Conservation (phyloP, 2,797 vertebrate species). For the Crypturellus tataupa region DNA sequence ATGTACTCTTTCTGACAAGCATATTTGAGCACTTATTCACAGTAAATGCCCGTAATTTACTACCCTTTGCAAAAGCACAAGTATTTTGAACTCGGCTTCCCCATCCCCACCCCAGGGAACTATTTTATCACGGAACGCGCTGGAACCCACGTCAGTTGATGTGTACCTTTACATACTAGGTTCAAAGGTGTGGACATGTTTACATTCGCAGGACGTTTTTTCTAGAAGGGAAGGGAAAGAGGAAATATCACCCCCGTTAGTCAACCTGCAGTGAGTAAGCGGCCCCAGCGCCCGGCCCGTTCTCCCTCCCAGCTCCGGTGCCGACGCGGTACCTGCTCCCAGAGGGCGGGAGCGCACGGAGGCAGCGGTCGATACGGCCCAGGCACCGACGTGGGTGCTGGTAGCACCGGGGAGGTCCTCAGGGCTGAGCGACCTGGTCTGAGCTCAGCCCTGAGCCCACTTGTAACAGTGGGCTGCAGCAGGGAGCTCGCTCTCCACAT, state of each 20-base stretch:
- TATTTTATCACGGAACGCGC: constrained; percentile 3
- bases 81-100: constrained; percentile 55
- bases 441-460: background rate
- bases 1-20: background rate
- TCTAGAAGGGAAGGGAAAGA: constrained; percentile 41
- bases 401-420: no score
- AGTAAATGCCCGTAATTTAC: constrained; percentile 44
- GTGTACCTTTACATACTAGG: constrained; percentile 33
- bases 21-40: constrained; percentile 22
- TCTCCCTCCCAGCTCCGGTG: constrained; percentile 67
- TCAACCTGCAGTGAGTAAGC: constrained; percentile 16
- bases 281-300: constrained; percentile 24
- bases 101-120: constrained; percentile 50
- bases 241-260: constrained; percentile 28
- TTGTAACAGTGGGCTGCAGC: background rate
- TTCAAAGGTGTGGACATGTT: constrained; percentile 64
- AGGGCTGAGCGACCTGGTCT: no score
- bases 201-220: constrained; percentile 25
- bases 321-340: background rate
- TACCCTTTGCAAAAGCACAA: constrained; percentile 38
- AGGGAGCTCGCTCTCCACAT: background rate
- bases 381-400: no score
- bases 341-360: rapidly evolving
- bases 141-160: constrained; percentile 63
- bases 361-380: rapidly evolving